phyloP scores from a whole-genome alignment of 2,113 vertebrate genomes.

The Leptobrachium ailaonicum region DNA sequence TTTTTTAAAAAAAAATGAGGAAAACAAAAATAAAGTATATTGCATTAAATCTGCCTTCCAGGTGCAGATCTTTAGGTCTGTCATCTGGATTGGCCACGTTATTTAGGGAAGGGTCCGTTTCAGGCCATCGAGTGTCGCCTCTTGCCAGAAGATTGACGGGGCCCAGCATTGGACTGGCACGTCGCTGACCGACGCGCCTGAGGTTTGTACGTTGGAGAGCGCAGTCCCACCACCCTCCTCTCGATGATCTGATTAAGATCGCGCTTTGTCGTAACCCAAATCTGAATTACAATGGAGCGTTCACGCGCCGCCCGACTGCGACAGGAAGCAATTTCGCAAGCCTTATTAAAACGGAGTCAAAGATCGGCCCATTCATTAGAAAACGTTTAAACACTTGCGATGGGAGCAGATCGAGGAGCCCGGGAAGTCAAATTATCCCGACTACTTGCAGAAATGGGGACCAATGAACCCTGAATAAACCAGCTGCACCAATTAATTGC shows the following conservation, averaged over 20 bases:
- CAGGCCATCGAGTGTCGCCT: too few species aligned
- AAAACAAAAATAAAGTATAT: too few species aligned
- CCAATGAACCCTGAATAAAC: background rate
- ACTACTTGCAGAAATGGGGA: background rate
- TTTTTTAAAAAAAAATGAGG: too few species aligned
- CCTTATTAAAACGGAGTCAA: conserved; percentile 39
- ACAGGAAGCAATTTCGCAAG: conserved; percentile 38
- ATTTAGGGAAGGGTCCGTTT: too few species aligned
- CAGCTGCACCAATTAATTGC: conserved; percentile 1
- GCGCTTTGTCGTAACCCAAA: conserved; percentile 8
- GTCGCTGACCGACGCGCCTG: background rate
- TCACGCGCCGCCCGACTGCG: background rate
- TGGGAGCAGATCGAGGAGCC: background rate
- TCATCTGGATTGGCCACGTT: too few species aligned
- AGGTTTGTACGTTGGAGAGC: background rate
- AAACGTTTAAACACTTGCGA: background rate
- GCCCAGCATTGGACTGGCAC: background rate
- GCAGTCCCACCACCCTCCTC: background rate
- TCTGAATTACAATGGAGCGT: conserved; percentile 19
- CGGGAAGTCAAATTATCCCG: background rate
- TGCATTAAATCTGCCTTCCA: too few species aligned
- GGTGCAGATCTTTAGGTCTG: too few species aligned
- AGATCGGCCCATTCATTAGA: conserved; percentile 37
- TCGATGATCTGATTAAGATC: conserved; percentile 21
- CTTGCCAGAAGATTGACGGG: too few species aligned